Evolutionary conservation across 37 sponge, comb jelly and placozoan species (phyloP), one percentile per base, ranked within the genome.

Genomic region (Ianthella basta): DNA sequence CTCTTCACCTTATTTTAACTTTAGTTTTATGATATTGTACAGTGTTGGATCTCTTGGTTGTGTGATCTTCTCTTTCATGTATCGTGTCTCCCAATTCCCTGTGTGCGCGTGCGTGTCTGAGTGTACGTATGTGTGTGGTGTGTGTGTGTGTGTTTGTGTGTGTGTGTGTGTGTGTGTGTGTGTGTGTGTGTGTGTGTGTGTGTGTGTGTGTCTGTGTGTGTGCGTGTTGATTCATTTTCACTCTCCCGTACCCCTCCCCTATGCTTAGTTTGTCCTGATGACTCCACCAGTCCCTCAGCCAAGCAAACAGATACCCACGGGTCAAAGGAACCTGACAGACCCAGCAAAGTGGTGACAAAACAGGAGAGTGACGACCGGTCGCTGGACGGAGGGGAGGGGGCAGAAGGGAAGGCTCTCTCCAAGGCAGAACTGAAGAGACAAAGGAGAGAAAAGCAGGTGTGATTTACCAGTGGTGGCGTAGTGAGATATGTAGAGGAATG

Each of bases 381-480:
- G 20, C 25, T 39, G 12, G 54, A 50, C 12, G 54, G 10, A 0
- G 78, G 37, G 25, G 78, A 44, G 16, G 53, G n/a, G 53, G 78
- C 44, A 13, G 78, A 50, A 12, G 37, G 38, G 54, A 32, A 50
- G 44, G 38, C 1, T 0, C 21, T 75, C 54, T 44, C 78, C 78
- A 75, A 75, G 40, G 78, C 78, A 40, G 78, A 75, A 10, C 44
- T 75, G 78, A 75, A 75, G 38, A 32, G 54, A 15, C 44, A 50
- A 24, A 75, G 78, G 38, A 75, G 78, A 41, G 78, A 75, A 23
- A 75, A 75, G 10, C 78, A 75, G 54, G 78, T 75, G 3, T 10
- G 50, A 44, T 44, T n/a, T n/a, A 8, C 50, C 3, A 8, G 50
- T 44, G 50, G 50, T 72, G 38, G 18, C 18, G 59, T 57, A 57